A percentile compares a stretch with the other conserved stretches of the same genome.
Evolutionary conservation across 2,113 vertebrate genomes (phyloP).

Genomic region (Trogon melanurus): DNA sequence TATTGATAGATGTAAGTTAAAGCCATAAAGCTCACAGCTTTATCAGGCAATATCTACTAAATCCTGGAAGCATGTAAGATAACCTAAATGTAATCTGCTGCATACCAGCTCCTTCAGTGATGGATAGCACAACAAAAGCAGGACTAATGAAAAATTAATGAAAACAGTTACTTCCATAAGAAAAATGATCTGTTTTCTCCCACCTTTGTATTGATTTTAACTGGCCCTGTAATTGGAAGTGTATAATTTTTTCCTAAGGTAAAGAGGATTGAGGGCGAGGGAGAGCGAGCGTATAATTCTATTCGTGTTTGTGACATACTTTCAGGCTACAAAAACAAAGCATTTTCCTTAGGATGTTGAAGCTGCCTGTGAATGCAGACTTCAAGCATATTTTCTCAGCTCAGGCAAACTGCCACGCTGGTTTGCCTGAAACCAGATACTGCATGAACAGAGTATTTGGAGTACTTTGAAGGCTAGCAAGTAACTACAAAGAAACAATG

Average conservation of each 20-base stretch:
- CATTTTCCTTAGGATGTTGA: conserved; percentile 45
- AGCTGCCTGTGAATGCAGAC: conserved; percentile 16
- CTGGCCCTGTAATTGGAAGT: conserved; percentile 76
- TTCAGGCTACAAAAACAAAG: conserved; percentile 51
- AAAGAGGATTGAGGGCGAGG: conserved; percentile 48
- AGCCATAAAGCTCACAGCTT: conserved; percentile 54
- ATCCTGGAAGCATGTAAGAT: conserved; percentile 53
- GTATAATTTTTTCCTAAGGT: conserved; percentile 77
- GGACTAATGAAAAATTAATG: conserved; percentile 80
- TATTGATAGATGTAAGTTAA: conserved; percentile 75
- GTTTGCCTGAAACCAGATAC: conserved; percentile 56
- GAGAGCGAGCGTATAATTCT: conserved; percentile 30
- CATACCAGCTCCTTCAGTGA: conserved; percentile 67
- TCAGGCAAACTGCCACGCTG: conserved; percentile 59
- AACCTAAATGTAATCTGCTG: conserved; percentile 62
- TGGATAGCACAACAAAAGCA: conserved; percentile 69
- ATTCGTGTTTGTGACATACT: conserved; percentile 42
- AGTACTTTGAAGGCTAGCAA: conserved; percentile 19
- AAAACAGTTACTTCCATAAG: conserved; percentile 77
- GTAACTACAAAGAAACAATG: conserved; percentile 11
- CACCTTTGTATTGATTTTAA: conserved; percentile 79
- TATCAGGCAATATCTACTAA: conserved; percentile 61
- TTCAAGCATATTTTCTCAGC: conserved; percentile 39
- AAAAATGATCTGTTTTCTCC: conserved; percentile 77
- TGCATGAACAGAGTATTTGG: conserved; percentile 15